Conservation (phyloP, 2,113 vertebrate genomes). For the Alethe diademata region DNA sequence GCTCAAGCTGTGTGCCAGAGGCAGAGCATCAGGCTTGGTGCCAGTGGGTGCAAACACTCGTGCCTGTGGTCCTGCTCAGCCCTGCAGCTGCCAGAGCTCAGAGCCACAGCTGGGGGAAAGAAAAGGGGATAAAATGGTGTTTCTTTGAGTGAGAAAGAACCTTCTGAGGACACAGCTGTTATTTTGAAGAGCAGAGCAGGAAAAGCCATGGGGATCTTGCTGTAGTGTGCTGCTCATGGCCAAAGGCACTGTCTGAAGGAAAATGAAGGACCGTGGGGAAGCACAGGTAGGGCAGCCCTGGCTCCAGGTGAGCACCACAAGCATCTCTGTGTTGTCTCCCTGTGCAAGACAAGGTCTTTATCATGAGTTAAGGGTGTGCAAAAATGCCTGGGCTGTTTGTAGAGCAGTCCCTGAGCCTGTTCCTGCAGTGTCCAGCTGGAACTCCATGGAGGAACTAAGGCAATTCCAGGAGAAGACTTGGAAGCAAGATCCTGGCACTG, state of each 20-base stretch:
- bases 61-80: not conserved
- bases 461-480: not conserved
- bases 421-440: not conserved
- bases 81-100: not conserved
- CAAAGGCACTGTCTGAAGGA: not conserved
- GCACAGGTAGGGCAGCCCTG: not conserved
- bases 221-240: not conserved
- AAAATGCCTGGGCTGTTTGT: not conserved
- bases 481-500: not conserved
- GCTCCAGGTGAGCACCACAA: not conserved
- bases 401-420: not conserved
- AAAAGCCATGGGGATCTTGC: not conserved
- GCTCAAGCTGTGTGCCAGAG: not conserved
- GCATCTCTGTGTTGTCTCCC: not conserved
- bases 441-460: accelerated
- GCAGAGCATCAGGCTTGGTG: accelerated
- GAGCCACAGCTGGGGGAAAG: not conserved
- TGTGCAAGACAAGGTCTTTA: not conserved
- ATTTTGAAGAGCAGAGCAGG: not conserved
- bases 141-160: not conserved
- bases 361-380: not conserved
- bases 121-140: not conserved
- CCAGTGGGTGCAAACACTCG: accelerated
- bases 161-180: not conserved
- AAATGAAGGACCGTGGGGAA: not conserved